Evolutionary conservation across 2,797 vertebrate genomes (phyloP).

Genomic region (Crocodylus rhombifer): DNA sequence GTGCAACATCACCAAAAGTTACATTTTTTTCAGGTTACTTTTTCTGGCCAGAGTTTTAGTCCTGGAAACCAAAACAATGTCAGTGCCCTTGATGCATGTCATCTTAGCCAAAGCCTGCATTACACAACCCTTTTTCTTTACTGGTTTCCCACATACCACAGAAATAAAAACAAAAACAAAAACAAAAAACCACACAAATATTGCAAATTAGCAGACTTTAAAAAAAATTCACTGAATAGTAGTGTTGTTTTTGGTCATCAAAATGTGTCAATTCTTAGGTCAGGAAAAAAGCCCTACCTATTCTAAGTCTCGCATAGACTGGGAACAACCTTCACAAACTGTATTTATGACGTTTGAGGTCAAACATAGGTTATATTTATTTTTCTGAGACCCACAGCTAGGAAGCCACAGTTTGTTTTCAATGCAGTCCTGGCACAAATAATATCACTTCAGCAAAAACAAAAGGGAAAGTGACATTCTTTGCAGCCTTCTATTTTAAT

Average conservation of each 20-base stretch:
- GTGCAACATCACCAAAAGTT: slow-evolving; percentile 10
- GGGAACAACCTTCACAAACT: slow-evolving; percentile 18
- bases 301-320: not conserved
- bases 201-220: not conserved
- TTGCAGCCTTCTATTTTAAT: not conserved
- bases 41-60: not conserved
- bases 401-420: slow-evolving; percentile 35
- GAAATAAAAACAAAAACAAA: not conserved
- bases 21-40: not conserved
- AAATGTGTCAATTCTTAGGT: slow-evolving; percentile 4
- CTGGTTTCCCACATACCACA: not conserved
- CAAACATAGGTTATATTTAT: slow-evolving; percentile 60
- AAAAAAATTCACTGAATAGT: not conserved
- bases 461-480: slow-evolving; percentile 37
- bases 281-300: slow-evolving; percentile 6
- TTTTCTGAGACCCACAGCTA: slow-evolving; percentile 53
- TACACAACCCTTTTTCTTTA: slow-evolving; percentile 21
- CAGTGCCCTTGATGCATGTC: not conserved
- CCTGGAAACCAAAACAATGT: not conserved
- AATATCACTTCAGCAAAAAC: slow-evolving; percentile 36
- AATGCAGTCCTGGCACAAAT: slow-evolving; percentile 44
- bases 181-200: not conserved
- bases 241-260: not conserved
- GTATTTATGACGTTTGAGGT: not conserved
- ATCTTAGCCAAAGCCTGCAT: not conserved